Conservation (phyloP, 1,140 invertebrate genomes). For the Zeugodacus cucurbitae region DNA sequence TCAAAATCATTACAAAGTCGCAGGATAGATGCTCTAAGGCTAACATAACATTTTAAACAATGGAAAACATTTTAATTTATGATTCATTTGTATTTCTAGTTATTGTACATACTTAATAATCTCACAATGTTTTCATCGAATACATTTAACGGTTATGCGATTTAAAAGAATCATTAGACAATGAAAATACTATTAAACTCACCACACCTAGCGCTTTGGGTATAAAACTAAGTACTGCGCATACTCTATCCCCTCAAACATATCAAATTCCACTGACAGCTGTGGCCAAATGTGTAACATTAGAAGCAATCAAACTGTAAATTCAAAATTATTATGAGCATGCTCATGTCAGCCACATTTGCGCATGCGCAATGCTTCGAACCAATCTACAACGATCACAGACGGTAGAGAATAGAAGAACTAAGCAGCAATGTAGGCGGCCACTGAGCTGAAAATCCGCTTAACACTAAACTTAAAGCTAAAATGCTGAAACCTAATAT, state of each 20-base stretch:
- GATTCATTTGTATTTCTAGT: too few species aligned
- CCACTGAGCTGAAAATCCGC: background rate
- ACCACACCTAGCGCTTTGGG: too few species aligned
- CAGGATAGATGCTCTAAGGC: too few species aligned
- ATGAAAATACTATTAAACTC: too few species aligned
- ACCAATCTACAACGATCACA: background rate
- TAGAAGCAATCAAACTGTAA: background rate
- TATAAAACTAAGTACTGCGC: background rate
- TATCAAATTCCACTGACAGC: slow-evolving; percentile 8
- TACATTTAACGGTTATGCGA: too few species aligned
- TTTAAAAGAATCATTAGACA: too few species aligned
- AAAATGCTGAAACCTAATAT: background rate
- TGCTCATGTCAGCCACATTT: background rate
- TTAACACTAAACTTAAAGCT: background rate
- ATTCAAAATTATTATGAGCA: background rate
- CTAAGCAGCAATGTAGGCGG: background rate
- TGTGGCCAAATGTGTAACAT: slow-evolving; percentile 28
- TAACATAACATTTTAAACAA: too few species aligned
- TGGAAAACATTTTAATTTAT: too few species aligned
- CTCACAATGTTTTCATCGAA: too few species aligned
- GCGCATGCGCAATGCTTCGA: background rate
- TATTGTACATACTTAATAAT: too few species aligned
- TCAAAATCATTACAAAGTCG: too few species aligned
- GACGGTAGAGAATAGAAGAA: background rate
- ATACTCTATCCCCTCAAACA: background rate